These are phyloP conservation scores for Palythoa heliodiscus DNA, from an alignment of 92 coral and sea anemone genomes.

Conservation along the genomic window DNA sequence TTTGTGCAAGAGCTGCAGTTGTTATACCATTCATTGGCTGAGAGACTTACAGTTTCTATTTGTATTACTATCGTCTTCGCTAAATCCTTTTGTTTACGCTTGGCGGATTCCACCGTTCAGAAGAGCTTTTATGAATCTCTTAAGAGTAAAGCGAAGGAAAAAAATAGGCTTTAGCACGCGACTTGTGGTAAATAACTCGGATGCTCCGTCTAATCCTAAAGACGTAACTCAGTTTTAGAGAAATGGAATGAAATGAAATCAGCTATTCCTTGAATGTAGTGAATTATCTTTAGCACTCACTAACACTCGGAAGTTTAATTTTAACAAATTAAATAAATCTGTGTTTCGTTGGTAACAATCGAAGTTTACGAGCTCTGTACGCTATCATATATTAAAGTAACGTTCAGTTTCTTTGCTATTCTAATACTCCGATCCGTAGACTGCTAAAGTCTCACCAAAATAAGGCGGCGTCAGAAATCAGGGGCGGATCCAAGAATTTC, in stretches of 20 bases:
- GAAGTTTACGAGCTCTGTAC: too few relatives aligned
- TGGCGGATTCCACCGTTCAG: conserved; percentile 80
- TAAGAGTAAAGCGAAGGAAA: background rate
- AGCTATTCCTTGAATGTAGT: background rate
- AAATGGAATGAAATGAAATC: background rate
- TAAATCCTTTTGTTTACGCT: conserved; percentile 74
- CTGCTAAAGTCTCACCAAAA: too few relatives aligned
- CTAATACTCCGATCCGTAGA: too few relatives aligned
- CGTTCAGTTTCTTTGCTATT: too few relatives aligned
- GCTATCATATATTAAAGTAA: too few relatives aligned
- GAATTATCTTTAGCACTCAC: background rate
- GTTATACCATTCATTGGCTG: conserved; percentile 63
- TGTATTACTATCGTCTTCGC: conserved; percentile 58
- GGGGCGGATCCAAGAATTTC: too few relatives aligned
- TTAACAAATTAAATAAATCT: too few relatives aligned
- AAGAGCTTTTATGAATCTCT: conserved; percentile 48
- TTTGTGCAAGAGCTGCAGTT: conserved; percentile 67
- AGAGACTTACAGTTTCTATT: conserved; percentile 76
- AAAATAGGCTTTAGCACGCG: too few relatives aligned
- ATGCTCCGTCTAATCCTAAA: conserved; percentile 7
- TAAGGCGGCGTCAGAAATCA: too few relatives aligned
- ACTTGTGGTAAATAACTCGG: background rate
- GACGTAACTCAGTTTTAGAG: background rate
- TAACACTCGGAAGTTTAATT: background rate
- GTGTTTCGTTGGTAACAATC: too few relatives aligned